Base-by-base conservation (phyloP, 2,797 vertebrate species). In the Xerus rutilus region DNA sequence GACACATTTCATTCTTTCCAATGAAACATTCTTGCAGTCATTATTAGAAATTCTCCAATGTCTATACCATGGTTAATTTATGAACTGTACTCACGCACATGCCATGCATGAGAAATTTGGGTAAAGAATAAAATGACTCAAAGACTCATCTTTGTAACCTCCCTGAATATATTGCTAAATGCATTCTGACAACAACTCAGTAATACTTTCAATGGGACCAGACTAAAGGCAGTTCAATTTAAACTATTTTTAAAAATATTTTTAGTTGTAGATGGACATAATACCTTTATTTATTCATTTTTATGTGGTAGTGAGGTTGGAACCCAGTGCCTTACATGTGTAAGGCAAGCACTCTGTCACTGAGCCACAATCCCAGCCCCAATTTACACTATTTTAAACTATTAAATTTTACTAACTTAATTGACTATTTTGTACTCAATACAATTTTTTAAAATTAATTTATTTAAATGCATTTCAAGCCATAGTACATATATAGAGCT, bases 181-280 rank as follows among this genome's bases (percentile, higher is more conserved):
- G 9, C 23, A 74, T 74, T 59, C 57, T 65, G 73, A 88, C 77
- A 88, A 62, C 25, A 59, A 3, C 17, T 88, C 74, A 30, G 47
- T 88, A 73, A 72, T 67, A 21, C 85, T 95, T 89, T 81, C 43
- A 84, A 39, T 52, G 91, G 62, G 45, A 79, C 21, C 39, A 74
- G 13, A 69, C 35, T 78, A 35, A 85, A 54, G 76, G 35, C 32
- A 86, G 21, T 54, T 91, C 54, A 54, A 39, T 91, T 67, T 84
- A 39, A 82, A 47, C 13, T 52, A 52, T 15, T 91, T 67, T 84
- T 39, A 39, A 39, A 39, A 39, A 39, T 39, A 39, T 39, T 39
- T 39, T 39, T 39, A 39, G 39, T 39, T 39, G 39, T 39, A 39
- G 39, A 39, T 39, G 39, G 39, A 39, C 39, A 39, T 39, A 39